Conservation (phyloP, 2,888 invertebrate species). For the Alentia gelatinosa region DNA sequence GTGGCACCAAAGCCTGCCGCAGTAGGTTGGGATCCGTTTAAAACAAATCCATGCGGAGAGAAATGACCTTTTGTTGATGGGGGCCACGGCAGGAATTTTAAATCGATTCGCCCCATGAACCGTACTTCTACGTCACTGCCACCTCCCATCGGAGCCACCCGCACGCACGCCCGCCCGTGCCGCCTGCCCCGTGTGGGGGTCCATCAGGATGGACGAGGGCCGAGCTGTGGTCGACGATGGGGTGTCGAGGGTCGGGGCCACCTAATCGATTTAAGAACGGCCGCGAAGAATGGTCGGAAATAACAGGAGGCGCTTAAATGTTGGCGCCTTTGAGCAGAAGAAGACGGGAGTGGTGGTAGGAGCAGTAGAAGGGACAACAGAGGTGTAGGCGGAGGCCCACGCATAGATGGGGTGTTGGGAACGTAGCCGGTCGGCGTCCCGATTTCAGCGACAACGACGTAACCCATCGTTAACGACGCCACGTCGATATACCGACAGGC, state of each 20-base stretch:
- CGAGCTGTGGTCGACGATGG: neutral
- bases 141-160: neutral
- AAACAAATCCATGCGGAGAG: constrained; percentile 49
- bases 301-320: constrained; percentile 44
- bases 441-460: neutral
- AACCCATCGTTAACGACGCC: neutral
- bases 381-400: neutral
- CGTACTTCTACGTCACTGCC: neutral
- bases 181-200: neutral
- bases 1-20: neutral
- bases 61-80: constrained; percentile 51
- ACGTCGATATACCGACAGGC: constrained; percentile 4
- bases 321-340: neutral
- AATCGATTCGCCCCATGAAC: constrained; percentile 19
- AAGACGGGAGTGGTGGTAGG: neutral
- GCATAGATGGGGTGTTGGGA: constrained; percentile 11
- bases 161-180: neutral
- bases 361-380: neutral
- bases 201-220: too few species aligned
- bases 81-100: constrained; percentile 24
- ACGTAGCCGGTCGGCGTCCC: neutral
- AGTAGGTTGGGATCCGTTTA: constrained; percentile 12
- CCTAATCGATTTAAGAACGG: constrained; percentile 47
- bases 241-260: constrained; percentile 28
- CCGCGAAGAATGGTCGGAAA: constrained; percentile 44